Percentiles rank a stretch among this genome's conserved stretches.
These are phyloP conservation scores for Pseudonaja textilis DNA, from an alignment of 2,113 vertebrate genomes.

Conservation along the genomic window DNA sequence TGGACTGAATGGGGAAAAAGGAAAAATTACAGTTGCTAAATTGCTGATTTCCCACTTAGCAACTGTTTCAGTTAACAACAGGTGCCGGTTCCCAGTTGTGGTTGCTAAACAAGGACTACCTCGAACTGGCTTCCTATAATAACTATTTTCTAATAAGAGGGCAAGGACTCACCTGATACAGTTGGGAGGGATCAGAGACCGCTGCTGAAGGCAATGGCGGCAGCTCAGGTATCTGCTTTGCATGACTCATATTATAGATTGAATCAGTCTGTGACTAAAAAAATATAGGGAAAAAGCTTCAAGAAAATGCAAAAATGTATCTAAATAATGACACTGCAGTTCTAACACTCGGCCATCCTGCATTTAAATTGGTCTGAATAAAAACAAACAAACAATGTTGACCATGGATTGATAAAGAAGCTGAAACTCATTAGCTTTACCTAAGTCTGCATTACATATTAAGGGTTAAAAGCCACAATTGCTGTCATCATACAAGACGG, in stretches of 20 bases:
- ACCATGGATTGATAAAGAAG: background rate
- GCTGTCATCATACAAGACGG: background rate
- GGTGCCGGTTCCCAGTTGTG: background rate
- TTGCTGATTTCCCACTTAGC: background rate
- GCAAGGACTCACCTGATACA: conserved; percentile 71
- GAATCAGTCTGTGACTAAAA: conserved; percentile 63
- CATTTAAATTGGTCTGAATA: background rate
- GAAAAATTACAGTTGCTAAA: background rate
- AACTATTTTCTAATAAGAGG: background rate
- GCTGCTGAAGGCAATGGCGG: conserved; percentile 50
- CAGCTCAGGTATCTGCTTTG: conserved; percentile 44
- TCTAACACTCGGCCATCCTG: background rate
- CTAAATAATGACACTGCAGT: background rate
- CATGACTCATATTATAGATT: conserved; percentile 67
- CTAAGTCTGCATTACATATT: background rate
- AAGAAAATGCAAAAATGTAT: background rate
- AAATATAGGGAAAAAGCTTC: conserved; percentile 18
- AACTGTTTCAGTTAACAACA: background rate
- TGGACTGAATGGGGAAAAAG: background rate
- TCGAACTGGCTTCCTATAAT: background rate
- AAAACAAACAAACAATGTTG: background rate
- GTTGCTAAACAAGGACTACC: background rate
- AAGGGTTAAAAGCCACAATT: background rate
- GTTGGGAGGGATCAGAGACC: conserved; percentile 61
- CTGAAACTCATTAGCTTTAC: background rate